Conservation (phyloP, 2,888 invertebrate species). For the Phasia obesa region DNA sequence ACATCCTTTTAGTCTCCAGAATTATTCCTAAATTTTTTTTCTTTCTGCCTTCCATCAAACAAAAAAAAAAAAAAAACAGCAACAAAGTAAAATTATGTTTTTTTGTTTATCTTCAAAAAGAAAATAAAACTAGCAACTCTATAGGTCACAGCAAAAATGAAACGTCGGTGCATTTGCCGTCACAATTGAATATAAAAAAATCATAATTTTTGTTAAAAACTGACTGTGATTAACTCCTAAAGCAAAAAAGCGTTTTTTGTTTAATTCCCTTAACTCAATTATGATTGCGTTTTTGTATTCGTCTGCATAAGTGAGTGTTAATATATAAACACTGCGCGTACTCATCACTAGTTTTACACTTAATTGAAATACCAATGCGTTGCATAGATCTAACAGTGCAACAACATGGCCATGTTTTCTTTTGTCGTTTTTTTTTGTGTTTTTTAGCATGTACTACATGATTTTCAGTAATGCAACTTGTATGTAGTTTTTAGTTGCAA, state of each 20-base stretch:
- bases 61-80: background rate
- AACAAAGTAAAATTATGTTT: background rate
- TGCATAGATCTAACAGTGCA: conserved; percentile 59
- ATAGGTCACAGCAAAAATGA: background rate
- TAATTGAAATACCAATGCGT: conserved; percentile 70
- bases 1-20: conserved; percentile 55
- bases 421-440: background rate
- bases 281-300: conserved; percentile 33
- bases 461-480: conserved; percentile 62
- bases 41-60: conserved; percentile 52
- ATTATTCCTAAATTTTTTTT: conserved; percentile 48
- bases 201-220: conserved; percentile 59
- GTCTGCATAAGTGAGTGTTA: background rate
- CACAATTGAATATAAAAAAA: conserved; percentile 47
- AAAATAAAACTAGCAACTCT: background rate
- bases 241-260: conserved; percentile 23
- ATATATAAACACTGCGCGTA: conserved; percentile 33
- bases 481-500: conserved; percentile 55
- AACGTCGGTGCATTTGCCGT: conserved; percentile 50
- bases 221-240: background rate
- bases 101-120: background rate
- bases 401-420: conserved; percentile 41
- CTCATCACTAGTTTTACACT: conserved; percentile 63
- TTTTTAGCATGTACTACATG: conserved; percentile 53
- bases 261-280: conserved; percentile 58